phyloP scores from a whole-genome alignment of 2,113 vertebrate genomes.

The Percopsis transmontana region DNA sequence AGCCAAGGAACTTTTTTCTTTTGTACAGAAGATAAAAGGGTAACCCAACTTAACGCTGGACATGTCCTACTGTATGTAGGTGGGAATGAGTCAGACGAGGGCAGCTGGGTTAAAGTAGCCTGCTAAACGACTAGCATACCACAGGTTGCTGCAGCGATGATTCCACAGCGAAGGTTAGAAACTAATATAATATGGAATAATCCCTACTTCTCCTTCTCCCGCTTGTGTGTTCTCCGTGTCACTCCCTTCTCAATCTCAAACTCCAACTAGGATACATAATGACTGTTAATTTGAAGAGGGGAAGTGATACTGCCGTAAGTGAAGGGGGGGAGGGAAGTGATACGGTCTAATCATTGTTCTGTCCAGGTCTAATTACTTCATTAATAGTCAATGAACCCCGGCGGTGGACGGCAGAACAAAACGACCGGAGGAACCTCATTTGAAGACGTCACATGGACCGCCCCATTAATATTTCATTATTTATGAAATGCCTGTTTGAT shows the following conservation, averaged over 20 bases:
- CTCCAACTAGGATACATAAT: constrained; percentile 37
- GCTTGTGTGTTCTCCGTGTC: constrained; percentile 24
- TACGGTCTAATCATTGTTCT: constrained; percentile 53
- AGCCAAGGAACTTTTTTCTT: constrained; percentile 14
- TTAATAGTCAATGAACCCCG: constrained; percentile 64
- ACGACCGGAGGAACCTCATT: constrained; percentile 44
- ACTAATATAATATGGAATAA: background rate
- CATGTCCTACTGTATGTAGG: background rate
- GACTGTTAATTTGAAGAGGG: constrained; percentile 38
- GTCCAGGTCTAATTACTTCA: constrained; percentile 63
- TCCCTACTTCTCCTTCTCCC: constrained; percentile 3
- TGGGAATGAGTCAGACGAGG: background rate
- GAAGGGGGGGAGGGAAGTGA: constrained; percentile 35
- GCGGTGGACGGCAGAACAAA: constrained; percentile 57
- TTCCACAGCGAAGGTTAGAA: constrained; percentile 17
- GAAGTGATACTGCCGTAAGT: constrained; percentile 51
- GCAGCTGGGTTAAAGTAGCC: no score
- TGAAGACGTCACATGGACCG: constrained; percentile 30
- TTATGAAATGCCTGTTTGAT: constrained; percentile 64
- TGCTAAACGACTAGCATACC: background rate
- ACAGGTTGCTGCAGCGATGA: constrained; percentile 18
- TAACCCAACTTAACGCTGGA: constrained; percentile 12
- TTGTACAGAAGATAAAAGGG: constrained; percentile 7
- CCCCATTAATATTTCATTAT: constrained; percentile 64
- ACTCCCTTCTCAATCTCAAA: constrained; percentile 40